A percentile compares a stretch with the other conserved stretches of the same genome.
Evolutionary conservation across 2,888 invertebrate genomes (phyloP).

Genomic region (Nomada flava): DNA sequence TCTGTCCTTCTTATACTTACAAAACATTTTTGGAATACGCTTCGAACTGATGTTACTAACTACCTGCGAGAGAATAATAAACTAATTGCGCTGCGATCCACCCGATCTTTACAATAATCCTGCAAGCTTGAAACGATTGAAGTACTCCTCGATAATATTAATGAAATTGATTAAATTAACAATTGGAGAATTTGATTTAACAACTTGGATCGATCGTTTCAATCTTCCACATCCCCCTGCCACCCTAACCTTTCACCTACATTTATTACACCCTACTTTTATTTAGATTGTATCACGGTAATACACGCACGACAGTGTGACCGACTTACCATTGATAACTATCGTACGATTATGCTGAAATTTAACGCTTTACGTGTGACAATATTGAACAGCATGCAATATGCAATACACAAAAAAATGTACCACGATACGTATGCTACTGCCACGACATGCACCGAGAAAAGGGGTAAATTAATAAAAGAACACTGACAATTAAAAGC

Average conservation of each 20-base stretch:
- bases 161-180: no score
- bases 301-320: constrained; percentile 16
- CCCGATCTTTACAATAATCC: background rate
- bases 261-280: background rate
- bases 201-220: constrained; percentile 12
- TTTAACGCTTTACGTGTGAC: constrained; percentile 7
- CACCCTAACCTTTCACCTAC: background rate
- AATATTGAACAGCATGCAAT: background rate
- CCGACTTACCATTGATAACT: background rate
- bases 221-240: background rate
- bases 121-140: constrained; percentile 24
- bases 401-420: background rate
- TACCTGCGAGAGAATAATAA: background rate
- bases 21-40: background rate
- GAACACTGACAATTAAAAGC: background rate
- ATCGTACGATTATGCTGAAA: background rate
- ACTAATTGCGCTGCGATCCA: constrained; percentile 14
- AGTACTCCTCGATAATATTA: no score
- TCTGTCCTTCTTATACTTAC: constrained; percentile 30
- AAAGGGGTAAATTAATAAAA: background rate
- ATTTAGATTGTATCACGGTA: background rate
- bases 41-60: constrained; percentile 61
- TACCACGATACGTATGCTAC: background rate
- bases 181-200: background rate
- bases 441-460: background rate